Base-by-base conservation (phyloP, 2,888 invertebrate species). In the Stictocephala bisonia region DNA sequence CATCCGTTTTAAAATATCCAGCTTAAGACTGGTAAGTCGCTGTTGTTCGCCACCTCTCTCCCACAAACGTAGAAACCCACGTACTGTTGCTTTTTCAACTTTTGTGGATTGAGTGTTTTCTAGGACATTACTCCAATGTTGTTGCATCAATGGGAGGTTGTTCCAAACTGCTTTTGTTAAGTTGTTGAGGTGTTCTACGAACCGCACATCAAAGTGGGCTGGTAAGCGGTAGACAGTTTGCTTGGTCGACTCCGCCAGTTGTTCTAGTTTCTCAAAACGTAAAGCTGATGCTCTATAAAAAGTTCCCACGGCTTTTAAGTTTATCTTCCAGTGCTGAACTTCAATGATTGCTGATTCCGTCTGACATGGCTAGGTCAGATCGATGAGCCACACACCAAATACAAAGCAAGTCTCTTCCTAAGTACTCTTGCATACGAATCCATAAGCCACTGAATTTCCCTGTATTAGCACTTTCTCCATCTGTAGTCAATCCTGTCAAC, bases 381-480 rank as follows among this genome's bases (percentile, higher is more conserved):
- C 64, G 31, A 26, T 73, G 71, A 48, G 60, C 60, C 24, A 73
- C 44, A 58, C 71, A 73, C 70, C 73, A 73, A 48, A 73, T 31
- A 50, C 70, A 73, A 22, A 73, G 56, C 20, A 71, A 58, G 31
- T 73, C 69, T 44, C 50, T 70, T 71, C 44, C 24, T 29, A 71
- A 70, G 15, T 73, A 70, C 18, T 73, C 44, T 74, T 35, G 18
- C 24, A 73, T 29, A 71, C 51, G 56, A 11, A 64, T 51, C 71
- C 73, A 73, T 3, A 64, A 35, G 53, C 64, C 73, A 51, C 41
- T 71, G 29, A 58, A 50, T 44, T 71, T 73, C 22, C 64, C 73
- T 40, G 73, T 73, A 26, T 71, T 73, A n/a, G 70, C 56, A 70
- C 56, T 73, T 68, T 73, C 70, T 22, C 71, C 60, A 71, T 73